Evolutionary conservation across 30 jellyfish, hydroid and myxozoan species (phyloP).

Genomic region (Chironex yamaguchii): DNA sequence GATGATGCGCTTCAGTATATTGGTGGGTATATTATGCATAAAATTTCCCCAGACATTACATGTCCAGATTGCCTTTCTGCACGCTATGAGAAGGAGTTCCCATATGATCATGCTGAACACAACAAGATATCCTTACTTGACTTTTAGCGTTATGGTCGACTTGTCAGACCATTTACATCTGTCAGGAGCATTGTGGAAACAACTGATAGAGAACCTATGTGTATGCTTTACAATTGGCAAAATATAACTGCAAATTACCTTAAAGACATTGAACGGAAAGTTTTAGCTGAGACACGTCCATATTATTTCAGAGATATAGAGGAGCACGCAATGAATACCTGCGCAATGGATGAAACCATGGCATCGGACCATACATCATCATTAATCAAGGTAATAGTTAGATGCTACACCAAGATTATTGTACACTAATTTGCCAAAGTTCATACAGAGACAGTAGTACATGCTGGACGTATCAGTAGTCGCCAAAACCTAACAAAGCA

Average conservation of each 20-base stretch:
- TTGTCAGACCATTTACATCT: constrained; percentile 18
- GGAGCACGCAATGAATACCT: too few relatives aligned
- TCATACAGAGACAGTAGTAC: constrained; percentile 10
- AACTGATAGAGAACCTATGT: too few relatives aligned
- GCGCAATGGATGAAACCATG: too few relatives aligned
- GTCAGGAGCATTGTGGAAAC: too few relatives aligned
- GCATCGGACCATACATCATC: constrained; percentile 11
- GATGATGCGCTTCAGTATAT: constrained; percentile 27
- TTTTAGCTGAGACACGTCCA: too few relatives aligned
- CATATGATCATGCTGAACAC: too few relatives aligned
- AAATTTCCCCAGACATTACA: background rate
- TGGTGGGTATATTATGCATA: constrained; percentile 14
- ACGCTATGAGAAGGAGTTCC: constrained; percentile 19
- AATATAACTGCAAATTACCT: too few relatives aligned
- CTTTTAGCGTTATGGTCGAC: constrained; percentile 21
- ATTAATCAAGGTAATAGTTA: background rate
- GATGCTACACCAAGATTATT: background rate
- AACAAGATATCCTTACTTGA: constrained; percentile 26
- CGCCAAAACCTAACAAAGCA: background rate
- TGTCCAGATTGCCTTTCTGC: constrained; percentile 36
- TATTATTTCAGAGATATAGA: too few relatives aligned
- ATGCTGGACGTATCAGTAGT: background rate
- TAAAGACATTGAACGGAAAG: too few relatives aligned
- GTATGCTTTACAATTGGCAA: too few relatives aligned
- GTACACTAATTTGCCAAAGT: constrained; percentile 4